Base-by-base conservation (phyloP, 1,140 invertebrate species). In the Piezodorus guildinii region DNA sequence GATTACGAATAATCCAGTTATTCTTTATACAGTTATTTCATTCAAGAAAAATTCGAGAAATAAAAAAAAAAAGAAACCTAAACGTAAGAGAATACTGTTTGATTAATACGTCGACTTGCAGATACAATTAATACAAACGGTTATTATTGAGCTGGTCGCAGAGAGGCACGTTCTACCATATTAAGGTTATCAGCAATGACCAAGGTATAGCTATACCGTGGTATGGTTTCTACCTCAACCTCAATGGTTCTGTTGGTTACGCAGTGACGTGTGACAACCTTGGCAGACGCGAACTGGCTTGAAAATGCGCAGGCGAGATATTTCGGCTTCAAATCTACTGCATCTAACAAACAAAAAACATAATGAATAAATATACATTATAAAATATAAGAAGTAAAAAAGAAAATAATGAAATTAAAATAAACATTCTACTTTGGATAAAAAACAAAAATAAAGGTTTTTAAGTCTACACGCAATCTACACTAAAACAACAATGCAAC, bases 251-350 rank as follows among this genome's bases (percentile, higher is more conserved):
- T 49, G 46, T 21, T 49, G 46, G 3, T 49, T 49, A 17, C 46
- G 5, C 5, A 49, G 46, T 10, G 46, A 49, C 17, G 58, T 39
- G 15, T 87, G 88, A 74, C 93, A 96, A 43, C 84, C 79, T 74
- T 92, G 88, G 76, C 93, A 96, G 12, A 96, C 93, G 69, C 92
- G 79, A 17, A 95, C 92, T 17, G 91, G 91, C 60, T 93, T 91
- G 59, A 92, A 74, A 69, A 96, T 96, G 45, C 91, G 83, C 63
- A 96, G 77, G 46, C 91, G 83, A 2, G 87, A 87, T 67, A 97
- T 96, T 77, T 95, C 92, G 60, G 92, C 94, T 76, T 96, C 92
- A 79, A 93, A 96, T 67, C 88, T 83, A 73, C 91, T 94, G 77
- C 94, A 96, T 72, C 85, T 86, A 72, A 46, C 72, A 67, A 66